These are phyloP conservation scores for Luehdorfia chinensis DNA, from an alignment of 1,140 invertebrate species.

Conservation along the genomic window DNA sequence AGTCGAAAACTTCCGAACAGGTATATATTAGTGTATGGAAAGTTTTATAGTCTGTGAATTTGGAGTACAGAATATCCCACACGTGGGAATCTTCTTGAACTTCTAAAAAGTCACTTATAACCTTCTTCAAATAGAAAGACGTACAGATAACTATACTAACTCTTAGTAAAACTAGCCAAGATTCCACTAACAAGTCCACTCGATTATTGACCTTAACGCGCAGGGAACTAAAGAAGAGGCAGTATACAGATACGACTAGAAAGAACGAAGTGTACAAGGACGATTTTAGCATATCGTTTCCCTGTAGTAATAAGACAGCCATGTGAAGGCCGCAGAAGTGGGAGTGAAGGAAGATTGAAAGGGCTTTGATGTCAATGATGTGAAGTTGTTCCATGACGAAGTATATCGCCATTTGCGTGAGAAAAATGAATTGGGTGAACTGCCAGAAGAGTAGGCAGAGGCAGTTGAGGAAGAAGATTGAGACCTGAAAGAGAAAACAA, in stretches of 20 bases:
- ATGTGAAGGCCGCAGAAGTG: constrained; percentile 80
- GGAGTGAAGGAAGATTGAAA: constrained; percentile 72
- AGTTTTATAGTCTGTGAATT: constrained; percentile 85
- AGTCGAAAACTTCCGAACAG: constrained; percentile 90
- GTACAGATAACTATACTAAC: constrained; percentile 34
- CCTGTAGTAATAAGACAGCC: constrained; percentile 64
- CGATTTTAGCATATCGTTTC: constrained; percentile 81
- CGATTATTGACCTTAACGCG: constrained; percentile 45
- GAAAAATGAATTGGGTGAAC: constrained; percentile 88
- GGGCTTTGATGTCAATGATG: constrained; percentile 76
- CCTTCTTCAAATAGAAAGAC: constrained; percentile 48
- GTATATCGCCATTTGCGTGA: constrained; percentile 82
- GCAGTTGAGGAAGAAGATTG: constrained; percentile 50
- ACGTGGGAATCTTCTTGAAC: constrained; percentile 83
- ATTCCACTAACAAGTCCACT: constrained; percentile 43
- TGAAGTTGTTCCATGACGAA: constrained; percentile 81
- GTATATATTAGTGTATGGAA: constrained; percentile 92
- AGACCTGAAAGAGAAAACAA: constrained; percentile 49
- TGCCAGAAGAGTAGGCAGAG: constrained; percentile 82
- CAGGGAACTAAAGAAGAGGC: constrained; percentile 51
- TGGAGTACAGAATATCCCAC: constrained; percentile 86
- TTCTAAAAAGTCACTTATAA: constrained; percentile 48
- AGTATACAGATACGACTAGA: constrained; percentile 43
- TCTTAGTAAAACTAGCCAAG: constrained; percentile 39
- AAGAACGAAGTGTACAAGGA: constrained; percentile 80